These are phyloP conservation scores for Hyphantria cunea DNA, from an alignment of 1,140 invertebrate genomes.

Conservation along the genomic window DNA sequence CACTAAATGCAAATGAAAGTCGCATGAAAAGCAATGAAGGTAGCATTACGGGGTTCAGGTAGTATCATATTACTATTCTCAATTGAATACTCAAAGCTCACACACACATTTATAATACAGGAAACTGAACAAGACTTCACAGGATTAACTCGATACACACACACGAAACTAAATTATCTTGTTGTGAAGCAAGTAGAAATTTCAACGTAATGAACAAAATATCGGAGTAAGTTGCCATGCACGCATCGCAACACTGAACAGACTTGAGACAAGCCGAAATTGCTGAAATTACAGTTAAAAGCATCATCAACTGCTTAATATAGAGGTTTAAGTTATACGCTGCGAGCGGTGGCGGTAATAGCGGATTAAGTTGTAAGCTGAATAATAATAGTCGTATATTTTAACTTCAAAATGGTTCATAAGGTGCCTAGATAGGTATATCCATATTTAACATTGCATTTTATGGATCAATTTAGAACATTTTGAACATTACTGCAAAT, in stretches of 20 bases:
- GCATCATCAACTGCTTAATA: constrained; percentile 46
- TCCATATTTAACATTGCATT: too few species aligned
- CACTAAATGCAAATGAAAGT: too few species aligned
- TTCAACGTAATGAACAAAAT: constrained; percentile 23
- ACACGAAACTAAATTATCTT: constrained; percentile 12
- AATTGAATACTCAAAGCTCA: not conserved
- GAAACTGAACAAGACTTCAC: constrained; percentile 18
- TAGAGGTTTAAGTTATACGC: constrained; percentile 19
- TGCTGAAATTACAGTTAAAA: constrained; percentile 61
- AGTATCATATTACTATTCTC: too few species aligned
- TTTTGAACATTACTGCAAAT: too few species aligned
- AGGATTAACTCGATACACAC: not conserved
- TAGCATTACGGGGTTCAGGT: too few species aligned
- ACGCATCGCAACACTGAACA: constrained; percentile 34
- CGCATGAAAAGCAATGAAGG: too few species aligned
- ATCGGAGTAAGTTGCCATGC: constrained; percentile 23
- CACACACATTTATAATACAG: not conserved
- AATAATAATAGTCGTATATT: not conserved
- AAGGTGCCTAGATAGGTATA: too few species aligned
- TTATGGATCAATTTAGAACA: too few species aligned
- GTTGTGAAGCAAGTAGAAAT: constrained; percentile 1
- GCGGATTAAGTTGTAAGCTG: not conserved
- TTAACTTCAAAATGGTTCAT: too few species aligned
- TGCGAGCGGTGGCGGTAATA: constrained; percentile 3
- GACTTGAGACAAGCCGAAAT: constrained; percentile 47